These are phyloP conservation scores for Hyppa rectilinea DNA, from an alignment of 2,888 invertebrate genomes.

Conservation along the genomic window DNA sequence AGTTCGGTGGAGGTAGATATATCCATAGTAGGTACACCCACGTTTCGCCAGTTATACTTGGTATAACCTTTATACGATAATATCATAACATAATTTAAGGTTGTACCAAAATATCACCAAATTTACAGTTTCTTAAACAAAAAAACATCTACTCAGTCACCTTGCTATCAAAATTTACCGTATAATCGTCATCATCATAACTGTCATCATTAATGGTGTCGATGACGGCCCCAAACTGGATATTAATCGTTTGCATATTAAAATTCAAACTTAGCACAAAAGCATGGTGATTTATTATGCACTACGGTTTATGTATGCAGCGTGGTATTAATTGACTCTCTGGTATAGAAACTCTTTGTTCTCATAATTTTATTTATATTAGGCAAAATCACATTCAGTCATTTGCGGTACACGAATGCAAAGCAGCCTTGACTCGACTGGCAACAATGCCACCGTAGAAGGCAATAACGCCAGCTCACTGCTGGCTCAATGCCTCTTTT, in stretches of 20 bases:
- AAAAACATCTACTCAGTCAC: background rate
- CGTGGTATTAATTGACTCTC: conserved; percentile 30
- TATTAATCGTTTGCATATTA: conserved; percentile 66
- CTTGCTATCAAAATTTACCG: conserved; percentile 21
- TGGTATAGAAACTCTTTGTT: too few species aligned
- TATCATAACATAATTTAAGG: background rate
- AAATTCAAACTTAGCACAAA: conserved; percentile 43
- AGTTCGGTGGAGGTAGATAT: too few species aligned
- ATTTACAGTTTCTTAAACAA: background rate
- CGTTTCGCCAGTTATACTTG: too few species aligned
- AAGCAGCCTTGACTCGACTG: conserved; percentile 56
- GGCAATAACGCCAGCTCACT: conserved; percentile 71
- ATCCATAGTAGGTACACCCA: too few species aligned
- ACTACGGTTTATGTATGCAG: background rate
- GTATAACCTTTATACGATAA: background rate
- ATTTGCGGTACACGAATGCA: conserved; percentile 66
- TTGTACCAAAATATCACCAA: background rate
- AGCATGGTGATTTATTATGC: conserved; percentile 15
- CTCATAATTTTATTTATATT: conserved; percentile 50
- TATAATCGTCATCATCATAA: conserved; percentile 69
- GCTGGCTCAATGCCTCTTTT: conserved; percentile 70
- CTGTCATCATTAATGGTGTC: conserved; percentile 71
- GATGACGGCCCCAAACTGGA: conserved; percentile 68
- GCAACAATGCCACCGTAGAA: conserved; percentile 70
- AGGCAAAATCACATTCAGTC: conserved; percentile 54